Evolutionary conservation across 2,797 vertebrate genomes (phyloP), one percentile per base, ranked within the genome.

Genomic region (Peromyscus eremicus): DNA sequence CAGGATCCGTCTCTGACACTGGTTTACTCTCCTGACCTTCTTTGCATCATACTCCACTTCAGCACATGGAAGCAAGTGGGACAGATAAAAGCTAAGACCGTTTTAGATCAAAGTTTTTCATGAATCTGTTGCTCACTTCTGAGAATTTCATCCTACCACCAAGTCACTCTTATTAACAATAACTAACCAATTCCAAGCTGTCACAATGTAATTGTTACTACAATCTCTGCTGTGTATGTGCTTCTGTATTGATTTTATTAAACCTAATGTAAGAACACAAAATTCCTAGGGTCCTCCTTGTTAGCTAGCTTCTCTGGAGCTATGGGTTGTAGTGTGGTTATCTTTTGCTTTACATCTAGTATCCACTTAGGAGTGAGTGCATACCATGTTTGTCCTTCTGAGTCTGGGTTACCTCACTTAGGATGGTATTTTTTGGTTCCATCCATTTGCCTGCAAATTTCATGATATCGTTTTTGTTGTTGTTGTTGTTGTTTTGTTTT

Each of bases 111-210:
- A 89, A 46, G 2, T n/a, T 62, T 89, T 17, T 17, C 6, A 68
- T 66, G 16, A 32, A 83, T 89, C 14, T 23, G 25, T 88, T 52
- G 13, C 7, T 89, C 3, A 80, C 29, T 32, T 89, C 12, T 70
- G 64, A 87, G 43, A 83, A 75, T 60, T 90, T 71, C 43, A 52
- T 70, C 76, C 55, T 82, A 29, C 32, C 12, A 70, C 64, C n/a
- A 93, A 89, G 94, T 92, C 75, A 94, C 66, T 89, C 76, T 95
- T 89, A n/a, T 49, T 89, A 49, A 80, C 6, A 83, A 90, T 29
- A 71, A 40, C 92, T 77, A 70, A 43, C 83, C 73, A 94, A 68
- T 79, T 32, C 23, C 19, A 37, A 19, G 52, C 25, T 23, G 5
- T 46, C 49, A 76, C 8, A 84, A 57, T n/a, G 8, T 23, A 64